Evolutionary conservation across 1,140 invertebrate species (phyloP).

Genomic region (Cotesia chilonis): DNA sequence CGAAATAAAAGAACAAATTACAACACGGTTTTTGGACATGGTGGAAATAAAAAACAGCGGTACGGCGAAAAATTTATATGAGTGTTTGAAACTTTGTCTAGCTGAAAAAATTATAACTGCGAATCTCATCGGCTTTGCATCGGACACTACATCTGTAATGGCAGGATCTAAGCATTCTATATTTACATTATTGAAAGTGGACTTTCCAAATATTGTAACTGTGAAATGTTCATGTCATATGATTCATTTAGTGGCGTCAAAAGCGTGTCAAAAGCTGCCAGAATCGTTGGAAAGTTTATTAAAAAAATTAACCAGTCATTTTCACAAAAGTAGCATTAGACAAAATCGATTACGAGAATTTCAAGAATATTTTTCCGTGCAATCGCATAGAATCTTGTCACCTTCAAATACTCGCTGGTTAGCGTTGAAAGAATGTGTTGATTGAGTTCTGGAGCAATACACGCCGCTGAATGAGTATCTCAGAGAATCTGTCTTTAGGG

Average conservation of each 20-base stretch:
- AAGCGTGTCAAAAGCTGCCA: background rate
- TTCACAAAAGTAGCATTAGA: background rate
- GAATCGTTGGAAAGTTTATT: background rate
- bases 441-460: background rate
- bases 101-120: background rate
- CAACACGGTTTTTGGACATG: background rate
- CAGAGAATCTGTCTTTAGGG: background rate
- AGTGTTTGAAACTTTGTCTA: background rate
- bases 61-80: background rate
- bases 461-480: background rate
- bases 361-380: background rate
- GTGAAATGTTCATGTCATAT: constrained; percentile 3
- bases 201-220: constrained; percentile 4
- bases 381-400: background rate
- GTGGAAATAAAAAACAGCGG: background rate
- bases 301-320: background rate
- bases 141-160: background rate
- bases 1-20: background rate
- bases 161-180: background rate
- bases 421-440: constrained; percentile 4
- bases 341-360: background rate
- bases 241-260: background rate
- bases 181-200: background rate
- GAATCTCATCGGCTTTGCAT: background rate
- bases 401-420: background rate